phyloP scores from a whole-genome alignment of 2,888 invertebrate genomes.

The Sphaerophoria taeniata region DNA sequence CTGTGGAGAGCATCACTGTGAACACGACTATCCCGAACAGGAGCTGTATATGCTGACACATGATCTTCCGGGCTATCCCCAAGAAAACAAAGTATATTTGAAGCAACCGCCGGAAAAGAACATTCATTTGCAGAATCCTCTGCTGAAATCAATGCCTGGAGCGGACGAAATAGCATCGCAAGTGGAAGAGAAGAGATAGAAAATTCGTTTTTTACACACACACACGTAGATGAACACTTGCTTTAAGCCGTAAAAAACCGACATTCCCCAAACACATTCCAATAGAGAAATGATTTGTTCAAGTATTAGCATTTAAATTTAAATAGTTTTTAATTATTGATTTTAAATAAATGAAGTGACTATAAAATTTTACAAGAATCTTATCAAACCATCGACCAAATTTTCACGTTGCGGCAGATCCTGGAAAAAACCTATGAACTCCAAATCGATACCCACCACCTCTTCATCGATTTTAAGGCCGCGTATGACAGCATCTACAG shows the following conservation, averaged over 20 bases:
- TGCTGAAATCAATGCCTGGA: constrained; percentile 20
- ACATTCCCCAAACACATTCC: neutral
- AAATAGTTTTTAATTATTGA: no score
- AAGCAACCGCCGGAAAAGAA: constrained; percentile 48
- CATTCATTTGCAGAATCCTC: constrained; percentile 44
- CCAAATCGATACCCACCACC: no score
- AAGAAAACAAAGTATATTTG: constrained; percentile 45
- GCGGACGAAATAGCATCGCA: constrained; percentile 8
- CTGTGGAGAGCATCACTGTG: constrained; percentile 91
- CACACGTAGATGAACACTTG: neutral
- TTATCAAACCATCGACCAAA: no score
- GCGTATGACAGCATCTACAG: no score
- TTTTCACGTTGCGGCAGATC: no score
- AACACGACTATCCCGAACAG: constrained; percentile 85
- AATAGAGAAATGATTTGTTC: neutral
- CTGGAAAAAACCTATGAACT: no score
- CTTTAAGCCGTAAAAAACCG: neutral
- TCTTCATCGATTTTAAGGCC: no score
- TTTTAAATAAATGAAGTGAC: no score
- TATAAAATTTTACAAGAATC: no score
- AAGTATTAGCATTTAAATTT: constrained; percentile 10
- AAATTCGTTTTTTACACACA: neutral
- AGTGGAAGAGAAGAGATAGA: constrained; percentile 37
- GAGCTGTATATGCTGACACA: constrained; percentile 83
- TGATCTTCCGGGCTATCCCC: constrained; percentile 76